These are phyloP conservation scores for Thymallus thymallus DNA, from an alignment of 2,113 vertebrate genomes.

Conservation along the genomic window DNA sequence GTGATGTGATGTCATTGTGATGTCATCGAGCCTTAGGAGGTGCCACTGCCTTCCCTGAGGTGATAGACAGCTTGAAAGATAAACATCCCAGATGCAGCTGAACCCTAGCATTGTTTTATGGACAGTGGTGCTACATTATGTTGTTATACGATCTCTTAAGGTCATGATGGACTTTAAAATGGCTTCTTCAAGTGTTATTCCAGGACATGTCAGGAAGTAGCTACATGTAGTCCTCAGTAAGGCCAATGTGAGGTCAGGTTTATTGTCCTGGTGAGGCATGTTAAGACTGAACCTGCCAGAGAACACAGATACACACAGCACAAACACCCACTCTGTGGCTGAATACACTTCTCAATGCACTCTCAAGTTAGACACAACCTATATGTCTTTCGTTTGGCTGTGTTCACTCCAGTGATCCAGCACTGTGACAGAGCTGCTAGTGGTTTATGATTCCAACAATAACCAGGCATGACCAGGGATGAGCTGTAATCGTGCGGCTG, in stretches of 20 bases:
- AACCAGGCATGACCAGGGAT: constrained; percentile 12
- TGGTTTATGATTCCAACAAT: constrained; percentile 27
- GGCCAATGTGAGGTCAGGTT: neutral
- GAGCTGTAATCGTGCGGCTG: neutral
- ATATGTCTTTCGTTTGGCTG: neutral
- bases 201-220: neutral
- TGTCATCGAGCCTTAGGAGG: neutral
- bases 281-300: neutral
- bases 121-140: neutral
- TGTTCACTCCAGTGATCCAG: constrained; percentile 11
- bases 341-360: neutral
- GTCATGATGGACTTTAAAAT: neutral
- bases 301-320: neutral
- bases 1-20: neutral
- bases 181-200: neutral
- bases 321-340: neutral
- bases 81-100: neutral
- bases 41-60: neutral
- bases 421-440: constrained; percentile 12
- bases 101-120: neutral
- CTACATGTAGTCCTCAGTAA: neutral
- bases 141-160: neutral
- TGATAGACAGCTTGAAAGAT: neutral
- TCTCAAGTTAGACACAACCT: too few relatives aligned
- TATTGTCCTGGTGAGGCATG: neutral